These are phyloP conservation scores for Steinernema feltiae DNA, from an alignment of 1,140 invertebrate species.

Conservation along the genomic window DNA sequence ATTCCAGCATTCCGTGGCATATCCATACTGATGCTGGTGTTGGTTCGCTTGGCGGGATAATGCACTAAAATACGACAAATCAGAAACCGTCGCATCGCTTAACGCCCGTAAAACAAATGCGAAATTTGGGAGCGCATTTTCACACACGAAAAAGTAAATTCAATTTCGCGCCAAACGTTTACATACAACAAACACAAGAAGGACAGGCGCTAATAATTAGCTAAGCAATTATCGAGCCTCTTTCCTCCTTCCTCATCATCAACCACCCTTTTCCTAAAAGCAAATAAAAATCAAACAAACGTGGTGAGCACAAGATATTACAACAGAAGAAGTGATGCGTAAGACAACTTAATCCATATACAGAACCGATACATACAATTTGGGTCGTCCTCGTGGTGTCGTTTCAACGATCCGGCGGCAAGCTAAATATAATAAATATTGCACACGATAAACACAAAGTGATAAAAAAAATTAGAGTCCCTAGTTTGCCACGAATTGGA, in stretches of 20 bases:
- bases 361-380: slow-evolving; percentile 43
- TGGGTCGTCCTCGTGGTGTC: slow-evolving; percentile 46
- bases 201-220: slow-evolving; percentile 22
- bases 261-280: slow-evolving; percentile 16
- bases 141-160: slow-evolving; percentile 11
- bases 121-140: not conserved
- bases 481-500: not conserved
- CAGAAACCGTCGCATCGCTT: not conserved
- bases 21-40: slow-evolving; percentile 31
- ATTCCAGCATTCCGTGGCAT: slow-evolving; percentile 41
- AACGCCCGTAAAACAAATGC: not conserved
- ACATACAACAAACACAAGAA: slow-evolving; percentile 13
- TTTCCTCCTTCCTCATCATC: slow-evolving; percentile 8
- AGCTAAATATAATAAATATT: slow-evolving; percentile 44
- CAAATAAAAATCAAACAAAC: slow-evolving; percentile 28
- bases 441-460: slow-evolving; percentile 5
- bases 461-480: slow-evolving; percentile 19
- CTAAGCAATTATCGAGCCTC: not conserved
- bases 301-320: slow-evolving; percentile 14
- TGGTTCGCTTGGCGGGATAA: slow-evolving; percentile 31
- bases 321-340: slow-evolving; percentile 26
- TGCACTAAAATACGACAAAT: not conserved
- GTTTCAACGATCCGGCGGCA: slow-evolving; percentile 50
- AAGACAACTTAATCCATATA: too few relatives aligned
- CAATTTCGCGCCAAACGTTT: slow-evolving; percentile 19